Base-by-base conservation (phyloP, 2,888 invertebrate species). In the Clitarchus hookeri region DNA sequence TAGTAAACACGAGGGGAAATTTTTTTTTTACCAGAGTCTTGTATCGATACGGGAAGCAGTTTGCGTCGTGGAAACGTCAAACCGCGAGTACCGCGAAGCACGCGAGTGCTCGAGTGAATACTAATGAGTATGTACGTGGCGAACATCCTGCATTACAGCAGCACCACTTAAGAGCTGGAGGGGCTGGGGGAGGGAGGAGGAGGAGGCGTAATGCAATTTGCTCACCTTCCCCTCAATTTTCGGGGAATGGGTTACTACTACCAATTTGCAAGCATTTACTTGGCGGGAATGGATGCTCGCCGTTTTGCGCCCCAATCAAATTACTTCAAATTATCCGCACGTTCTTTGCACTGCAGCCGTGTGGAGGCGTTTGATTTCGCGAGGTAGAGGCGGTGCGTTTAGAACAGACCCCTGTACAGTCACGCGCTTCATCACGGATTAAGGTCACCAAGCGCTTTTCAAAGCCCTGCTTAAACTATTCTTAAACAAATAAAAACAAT, bases 221-320 rank as follows among this genome's bases (percentile, higher is more conserved):
- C 65, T n/a, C 65, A 65, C 65, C 65, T 65, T 65, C 65, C 65
- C 65, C 65, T 65, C 65, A 65, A 65, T 65, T 65, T 65, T 65
- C 65, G 65, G 53, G 65, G n/a, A 65, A 65, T n/a, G 65, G 65
- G 65, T 65, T 65, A 65, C 65, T 65, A n/a, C 65, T n/a, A 65
- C 65, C 65, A 65, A 65, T 65, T 65, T 65, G 65, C 23, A 65
- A 65, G 65, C 65, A 65, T 65, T 65, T 65, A n/a, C 65, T 65
- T 23, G 65, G 65, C 65, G 65, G 65, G 65, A 65, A 65, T 65
- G 65, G 65, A 48, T n/a, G 65, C 65, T 4, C 65, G 65, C 65
- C 65, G 65, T 65, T 65, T 65, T 65, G 65, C 65, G 65, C 65
- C 16, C 23, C 65, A 65, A 65, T 65, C 65, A 8, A 65, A 65